Conservation (phyloP, 2,888 invertebrate genomes). For the Tinea semifulvella region DNA sequence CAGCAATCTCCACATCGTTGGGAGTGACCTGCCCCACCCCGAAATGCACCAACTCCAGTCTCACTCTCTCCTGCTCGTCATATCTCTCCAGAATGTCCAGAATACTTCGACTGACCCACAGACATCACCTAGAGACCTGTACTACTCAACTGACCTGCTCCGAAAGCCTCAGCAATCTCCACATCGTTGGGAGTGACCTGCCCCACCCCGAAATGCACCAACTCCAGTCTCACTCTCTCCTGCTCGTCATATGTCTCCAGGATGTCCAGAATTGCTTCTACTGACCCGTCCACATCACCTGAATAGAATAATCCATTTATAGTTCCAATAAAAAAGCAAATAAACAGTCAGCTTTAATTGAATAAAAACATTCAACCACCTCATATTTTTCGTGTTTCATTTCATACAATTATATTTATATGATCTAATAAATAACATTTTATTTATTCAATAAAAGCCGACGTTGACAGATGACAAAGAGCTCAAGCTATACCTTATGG, state of each 20-base stretch:
- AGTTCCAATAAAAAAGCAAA: no score
- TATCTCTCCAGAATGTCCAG: slow-evolving; percentile 91
- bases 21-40: slow-evolving; percentile 89
- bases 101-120: slow-evolving; percentile 97
- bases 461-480: no score
- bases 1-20: slow-evolving; percentile 75
- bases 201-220: slow-evolving; percentile 93
- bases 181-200: slow-evolving; percentile 84
- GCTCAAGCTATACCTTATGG: no score
- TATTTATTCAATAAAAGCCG: no score
- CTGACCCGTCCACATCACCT: slow-evolving; percentile 96
- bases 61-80: slow-evolving; percentile 73
- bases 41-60: slow-evolving; percentile 86
- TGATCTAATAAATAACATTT: no score
- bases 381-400: no score
- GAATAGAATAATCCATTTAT: slow-evolving; percentile 20
- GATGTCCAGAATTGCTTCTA: slow-evolving; percentile 94
- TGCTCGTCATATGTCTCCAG: slow-evolving; percentile 85
- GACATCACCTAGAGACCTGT: slow-evolving; percentile 96
- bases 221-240: slow-evolving; percentile 76
- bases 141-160: slow-evolving; percentile 8
- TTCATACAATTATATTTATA: no score
- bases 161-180: slow-evolving; percentile 46
- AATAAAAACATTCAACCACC: no score
- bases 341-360: no score